A percentile compares a stretch with the other conserved stretches of the same genome.
phyloP scores from a whole-genome alignment of 2,113 vertebrate species.

The Neolamprologus hecqui region DNA sequence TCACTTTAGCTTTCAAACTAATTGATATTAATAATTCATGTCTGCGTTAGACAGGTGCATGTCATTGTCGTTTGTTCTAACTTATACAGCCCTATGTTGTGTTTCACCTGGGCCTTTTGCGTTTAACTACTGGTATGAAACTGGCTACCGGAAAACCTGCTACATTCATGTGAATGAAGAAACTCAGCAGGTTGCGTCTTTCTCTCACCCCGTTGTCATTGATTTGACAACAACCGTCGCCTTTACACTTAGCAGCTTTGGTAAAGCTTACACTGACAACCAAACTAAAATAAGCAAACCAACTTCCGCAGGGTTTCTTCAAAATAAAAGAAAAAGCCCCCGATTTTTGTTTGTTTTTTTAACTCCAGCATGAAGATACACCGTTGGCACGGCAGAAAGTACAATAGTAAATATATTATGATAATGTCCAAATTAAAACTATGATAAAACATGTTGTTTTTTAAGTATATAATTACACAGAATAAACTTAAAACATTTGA shows the following conservation, averaged over 20 bases:
- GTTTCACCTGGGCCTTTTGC: not conserved
- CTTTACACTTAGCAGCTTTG: not conserved
- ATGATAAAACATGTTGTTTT: not conserved
- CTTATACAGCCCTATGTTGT: not conserved
- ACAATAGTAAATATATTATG: not conserved
- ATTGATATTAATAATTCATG: not conserved
- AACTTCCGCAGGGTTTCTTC: not conserved
- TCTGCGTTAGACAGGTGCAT: not conserved
- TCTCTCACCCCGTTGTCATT: not conserved
- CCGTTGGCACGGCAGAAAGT: accelerated
- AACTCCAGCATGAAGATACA: not conserved
- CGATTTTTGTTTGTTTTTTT: not conserved
- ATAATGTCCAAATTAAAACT: not conserved
- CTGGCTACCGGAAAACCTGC: not conserved
- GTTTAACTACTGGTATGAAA: not conserved
- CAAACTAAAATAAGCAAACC: accelerated
- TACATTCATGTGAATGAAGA: not conserved
- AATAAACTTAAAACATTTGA: not conserved
- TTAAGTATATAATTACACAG: not conserved
- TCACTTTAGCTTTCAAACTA: not conserved
- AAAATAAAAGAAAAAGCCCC: not conserved
- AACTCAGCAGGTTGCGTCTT: not conserved
- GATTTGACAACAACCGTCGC: not conserved
- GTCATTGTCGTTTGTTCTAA: not conserved
- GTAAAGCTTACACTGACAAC: not conserved